These are phyloP conservation scores for Cryptophagus acutangulus DNA, from an alignment of 2,888 invertebrate genomes.

Conservation along the genomic window DNA sequence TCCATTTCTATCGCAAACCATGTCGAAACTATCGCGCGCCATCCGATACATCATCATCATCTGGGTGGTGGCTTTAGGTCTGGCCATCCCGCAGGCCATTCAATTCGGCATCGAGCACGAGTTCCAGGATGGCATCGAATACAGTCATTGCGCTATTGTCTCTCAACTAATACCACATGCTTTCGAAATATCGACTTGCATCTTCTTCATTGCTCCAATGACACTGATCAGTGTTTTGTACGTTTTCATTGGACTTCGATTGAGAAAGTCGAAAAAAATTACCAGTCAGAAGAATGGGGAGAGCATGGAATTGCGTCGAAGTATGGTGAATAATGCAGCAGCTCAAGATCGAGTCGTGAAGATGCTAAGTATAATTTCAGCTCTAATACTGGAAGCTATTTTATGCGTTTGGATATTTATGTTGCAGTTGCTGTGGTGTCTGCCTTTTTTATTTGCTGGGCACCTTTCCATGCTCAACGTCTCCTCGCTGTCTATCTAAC, in stretches of 20 bases:
- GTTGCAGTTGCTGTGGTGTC: constrained; percentile 73
- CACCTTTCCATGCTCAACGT: constrained; percentile 90
- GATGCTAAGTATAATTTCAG: constrained; percentile 80
- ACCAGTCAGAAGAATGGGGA: constrained; percentile 37
- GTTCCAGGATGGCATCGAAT: too few relatives aligned
- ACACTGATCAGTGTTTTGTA: constrained; percentile 79
- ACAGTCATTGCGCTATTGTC: constrained; percentile 42
- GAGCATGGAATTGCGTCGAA: constrained; percentile 18
- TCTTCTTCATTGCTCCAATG: constrained; percentile 85
- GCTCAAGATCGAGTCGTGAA: constrained; percentile 62
- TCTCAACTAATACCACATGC: constrained; percentile 53
- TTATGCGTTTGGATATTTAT: too few relatives aligned
- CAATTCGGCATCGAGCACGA: constrained; percentile 49
- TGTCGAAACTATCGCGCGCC: constrained; percentile 82
- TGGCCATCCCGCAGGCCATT: constrained; percentile 64
- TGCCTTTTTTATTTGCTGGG: constrained; percentile 86
- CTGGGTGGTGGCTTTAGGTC: constrained; percentile 71
- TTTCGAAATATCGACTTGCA: constrained; percentile 74
- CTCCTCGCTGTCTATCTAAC: constrained; percentile 71
- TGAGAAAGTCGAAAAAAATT: constrained; percentile 60
- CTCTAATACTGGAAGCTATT: too few relatives aligned
- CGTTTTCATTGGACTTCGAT: constrained; percentile 66
- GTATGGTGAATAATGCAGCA: constrained; percentile 32
- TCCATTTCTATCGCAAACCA: constrained; percentile 68
- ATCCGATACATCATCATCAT: constrained; percentile 72